Base-by-base conservation (phyloP, 2,797 vertebrate genomes). In the Sebastes minor region DNA sequence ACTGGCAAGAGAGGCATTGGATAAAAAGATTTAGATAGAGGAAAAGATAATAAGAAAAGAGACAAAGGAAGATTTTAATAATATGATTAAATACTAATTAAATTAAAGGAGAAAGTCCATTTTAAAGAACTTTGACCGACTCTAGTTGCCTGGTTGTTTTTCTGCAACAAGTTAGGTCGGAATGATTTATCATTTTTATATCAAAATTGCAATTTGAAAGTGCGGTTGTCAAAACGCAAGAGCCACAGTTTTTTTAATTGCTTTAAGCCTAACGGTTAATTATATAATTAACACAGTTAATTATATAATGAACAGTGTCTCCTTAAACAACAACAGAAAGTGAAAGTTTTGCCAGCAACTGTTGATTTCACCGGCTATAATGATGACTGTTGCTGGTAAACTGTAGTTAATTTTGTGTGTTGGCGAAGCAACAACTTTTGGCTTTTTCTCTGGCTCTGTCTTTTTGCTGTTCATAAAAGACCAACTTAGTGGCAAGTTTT, bases 11-110 rank as follows among this genome's bases (percentile, higher is more conserved):
- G 46, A 66, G 9, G 27, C 61, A 28, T 38, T 64, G 22, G 67
- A 72, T 53, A 38, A 30, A 60, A 76, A 23, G 8, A 35, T 20
- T 80, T n/a, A 18, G 14, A 61, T 18, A 56, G 23, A 62, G 32
- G 32, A 3, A 78, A 56, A 63, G 20, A 61, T 13, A 16, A 71
- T 53, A 56, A n/a, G 16, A 67, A 6, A 49, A 23, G 20, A 55
- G 5, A 18, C 4, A 11, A 16, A 75, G 6, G 28, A 20, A 52
- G 20, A 42, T 30, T 9, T 28, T 12, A 2, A 20, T 23, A 0
- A 46, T 57, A 7, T 70, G 2, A 16, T 76, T 22, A 18, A 20
- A 59, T 59, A 32, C 25, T 14, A 3, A 69, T 57, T 18, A 4
- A 20, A 53, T 72, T 33, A n/a, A 28, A 25, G 6, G 10, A 23